Evolutionary conservation across 2,113 vertebrate species (phyloP).

Genomic region (Ailuropoda melanoleuca): DNA sequence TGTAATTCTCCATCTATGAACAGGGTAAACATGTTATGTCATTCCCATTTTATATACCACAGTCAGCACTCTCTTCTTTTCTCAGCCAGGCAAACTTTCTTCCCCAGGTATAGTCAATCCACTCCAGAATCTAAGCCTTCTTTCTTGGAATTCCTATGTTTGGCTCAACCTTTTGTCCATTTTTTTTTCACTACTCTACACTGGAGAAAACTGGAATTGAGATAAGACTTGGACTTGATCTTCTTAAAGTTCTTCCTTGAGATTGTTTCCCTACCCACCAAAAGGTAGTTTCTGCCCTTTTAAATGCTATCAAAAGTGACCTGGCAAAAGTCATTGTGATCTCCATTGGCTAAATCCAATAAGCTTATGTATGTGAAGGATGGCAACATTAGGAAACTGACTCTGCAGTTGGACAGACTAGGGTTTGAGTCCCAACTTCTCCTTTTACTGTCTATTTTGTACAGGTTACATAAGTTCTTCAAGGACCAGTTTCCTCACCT

Average conservation of each 20-base stretch:
- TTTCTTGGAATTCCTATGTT: neutral
- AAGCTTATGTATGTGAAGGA: neutral
- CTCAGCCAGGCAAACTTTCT: neutral
- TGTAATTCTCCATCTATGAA: neutral
- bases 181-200: neutral
- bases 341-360: neutral
- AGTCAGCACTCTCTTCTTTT: neutral
- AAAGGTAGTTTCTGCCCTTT: neutral
- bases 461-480: neutral
- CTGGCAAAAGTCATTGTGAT: neutral
- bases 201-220: conserved; percentile 32
- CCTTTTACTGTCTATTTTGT: neutral
- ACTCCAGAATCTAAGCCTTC: neutral
- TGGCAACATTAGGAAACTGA: neutral
- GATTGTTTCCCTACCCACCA: neutral
- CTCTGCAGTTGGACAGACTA: neutral
- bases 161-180: neutral
- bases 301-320: neutral
- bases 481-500: neutral
- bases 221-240: neutral
- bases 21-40: neutral
- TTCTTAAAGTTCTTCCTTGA: neutral
- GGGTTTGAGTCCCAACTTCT: neutral
- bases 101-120: neutral
- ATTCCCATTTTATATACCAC: neutral